Base-by-base conservation (phyloP, 2,888 invertebrate genomes). In the Lasioglossum vierecki region DNA sequence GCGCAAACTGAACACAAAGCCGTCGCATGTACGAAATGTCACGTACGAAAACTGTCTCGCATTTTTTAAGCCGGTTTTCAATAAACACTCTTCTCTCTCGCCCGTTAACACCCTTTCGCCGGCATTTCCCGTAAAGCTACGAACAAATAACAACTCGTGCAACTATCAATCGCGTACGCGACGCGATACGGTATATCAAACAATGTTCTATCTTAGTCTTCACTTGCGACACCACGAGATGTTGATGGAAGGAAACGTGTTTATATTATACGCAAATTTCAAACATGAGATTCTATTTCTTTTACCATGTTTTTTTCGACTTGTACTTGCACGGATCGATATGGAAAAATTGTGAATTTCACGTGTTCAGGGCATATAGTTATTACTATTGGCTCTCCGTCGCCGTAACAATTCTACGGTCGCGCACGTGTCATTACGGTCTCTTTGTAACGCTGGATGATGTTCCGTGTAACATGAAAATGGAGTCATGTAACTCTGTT, bases 401-500 rank as follows among this genome's bases (percentile, higher is more conserved):
- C 79, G 81, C 78, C 85, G 71, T 39, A 72, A 71, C 82, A 84
- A 88, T 86, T 85, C 76, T 79, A 80, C 82, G 80, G 82, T 76
- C 83, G 80, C 78, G 73, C 72, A 77, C 88, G 84, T 83, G 90
- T 89, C 90, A 90, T 90, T 90, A 89, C 83, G 71, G 83, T 76
- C 88, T 88, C 90, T 90, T 90, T 90, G 90, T 86, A 90, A 88
- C 87, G 81, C 76, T 79, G 82, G 83, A 86, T 82, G 89, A 88
- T 90, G 90, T 86, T 90, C 88, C 88, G 86, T 85, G 88, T 90
- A 90, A 90, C 87, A 86, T 82, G 88, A 90, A 90, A 90, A 90
- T 90, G 89, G 89, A 89, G 90, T 90, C 89, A 85, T 90, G 90
- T 90, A 90, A 90, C 90, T 84, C 88, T 80, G 91, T 90, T 90